phyloP scores from a whole-genome alignment of 64 coral and sea anemone species.

The Montipora efflorescens region DNA sequence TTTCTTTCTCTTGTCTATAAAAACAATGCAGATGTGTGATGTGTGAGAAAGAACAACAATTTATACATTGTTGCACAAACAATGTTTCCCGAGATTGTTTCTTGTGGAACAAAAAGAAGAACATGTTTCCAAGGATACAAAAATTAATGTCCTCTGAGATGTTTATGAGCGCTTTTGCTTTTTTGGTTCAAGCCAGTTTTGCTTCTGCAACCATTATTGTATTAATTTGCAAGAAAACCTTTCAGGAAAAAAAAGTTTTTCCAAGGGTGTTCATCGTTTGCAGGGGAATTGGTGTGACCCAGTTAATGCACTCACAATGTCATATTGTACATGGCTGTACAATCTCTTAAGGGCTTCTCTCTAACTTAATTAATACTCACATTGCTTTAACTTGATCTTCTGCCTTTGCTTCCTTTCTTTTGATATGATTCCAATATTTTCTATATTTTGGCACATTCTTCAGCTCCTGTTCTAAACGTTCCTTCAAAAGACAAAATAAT shows the following conservation, averaged over 20 bases:
- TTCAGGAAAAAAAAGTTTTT: too few relatives aligned
- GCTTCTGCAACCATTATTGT: too few relatives aligned
- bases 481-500: constrained; percentile 54
- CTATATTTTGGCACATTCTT: constrained; percentile 90
- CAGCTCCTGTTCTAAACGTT: constrained; percentile 92
- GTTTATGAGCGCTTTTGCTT: too few relatives aligned
- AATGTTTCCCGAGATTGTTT: too few relatives aligned
- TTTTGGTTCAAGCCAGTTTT: too few relatives aligned
- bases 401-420: constrained; percentile 82
- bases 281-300: too few relatives aligned
- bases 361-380: constrained; percentile 18
- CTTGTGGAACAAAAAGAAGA: too few relatives aligned
- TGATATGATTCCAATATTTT: constrained; percentile 96
- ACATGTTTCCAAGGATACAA: not conserved
- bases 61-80: too few relatives aligned
- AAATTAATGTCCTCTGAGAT: not conserved
- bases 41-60: too few relatives aligned
- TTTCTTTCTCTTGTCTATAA: constrained; percentile 81
- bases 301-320: too few relatives aligned
- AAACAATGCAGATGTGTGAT: not conserved
- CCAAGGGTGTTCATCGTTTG: too few relatives aligned
- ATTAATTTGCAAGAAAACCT: too few relatives aligned
- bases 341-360: not conserved
- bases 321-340: not conserved
- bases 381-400: constrained; percentile 74